These are phyloP conservation scores for Nothocercus nigrocapillus DNA, from an alignment of 2,113 vertebrate genomes.

Conservation along the genomic window DNA sequence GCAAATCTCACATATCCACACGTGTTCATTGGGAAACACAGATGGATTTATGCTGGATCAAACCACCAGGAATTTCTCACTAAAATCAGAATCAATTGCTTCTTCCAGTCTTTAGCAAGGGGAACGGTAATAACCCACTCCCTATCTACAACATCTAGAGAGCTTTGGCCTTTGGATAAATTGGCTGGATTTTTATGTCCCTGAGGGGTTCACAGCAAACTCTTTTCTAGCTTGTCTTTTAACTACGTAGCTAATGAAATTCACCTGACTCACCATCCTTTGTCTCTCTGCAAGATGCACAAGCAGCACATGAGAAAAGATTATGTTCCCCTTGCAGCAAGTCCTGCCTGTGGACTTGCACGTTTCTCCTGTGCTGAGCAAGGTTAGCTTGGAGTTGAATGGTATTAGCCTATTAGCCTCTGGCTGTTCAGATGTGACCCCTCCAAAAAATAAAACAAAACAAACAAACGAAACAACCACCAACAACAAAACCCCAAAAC, in stretches of 20 bases:
- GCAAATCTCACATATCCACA: neutral
- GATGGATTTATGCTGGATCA: neutral
- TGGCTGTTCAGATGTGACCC: neutral
- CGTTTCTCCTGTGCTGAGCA: neutral
- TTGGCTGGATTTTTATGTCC: neutral
- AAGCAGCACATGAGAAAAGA: rapidly evolving
- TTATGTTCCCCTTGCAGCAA: rapidly evolving
- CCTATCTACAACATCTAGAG: neutral
- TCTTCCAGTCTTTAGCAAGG: neutral
- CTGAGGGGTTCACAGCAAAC: neutral
- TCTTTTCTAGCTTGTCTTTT: neutral
- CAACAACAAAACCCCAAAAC: no score
- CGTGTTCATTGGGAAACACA: neutral
- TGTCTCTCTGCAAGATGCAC: neutral
- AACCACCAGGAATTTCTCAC: neutral
- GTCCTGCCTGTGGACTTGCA: neutral
- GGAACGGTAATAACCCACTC: neutral
- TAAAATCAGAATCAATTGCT: neutral
- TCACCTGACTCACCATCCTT: neutral
- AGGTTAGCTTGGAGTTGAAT: neutral
- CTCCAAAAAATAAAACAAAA: neutral
- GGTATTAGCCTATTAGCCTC: neutral
- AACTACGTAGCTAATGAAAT: neutral
- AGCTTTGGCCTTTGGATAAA: neutral
- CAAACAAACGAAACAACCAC: no score